Evolutionary conservation across 92 coral and sea anemone genomes (phyloP).

Genomic region (Phenganax subtilis): DNA sequence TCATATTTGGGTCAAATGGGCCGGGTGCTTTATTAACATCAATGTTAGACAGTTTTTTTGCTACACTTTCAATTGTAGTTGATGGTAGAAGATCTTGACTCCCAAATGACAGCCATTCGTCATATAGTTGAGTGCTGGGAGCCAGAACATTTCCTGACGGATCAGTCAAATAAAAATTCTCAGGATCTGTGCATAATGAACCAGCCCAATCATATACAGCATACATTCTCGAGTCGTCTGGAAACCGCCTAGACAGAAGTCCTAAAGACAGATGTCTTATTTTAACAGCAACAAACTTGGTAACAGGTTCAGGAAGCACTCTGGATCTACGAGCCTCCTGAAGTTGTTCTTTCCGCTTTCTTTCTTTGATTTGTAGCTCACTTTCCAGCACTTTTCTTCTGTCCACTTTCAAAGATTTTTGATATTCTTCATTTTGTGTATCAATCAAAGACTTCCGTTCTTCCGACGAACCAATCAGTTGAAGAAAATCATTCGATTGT

Average conservation of each 20-base stretch:
- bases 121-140: slow-evolving; percentile 14
- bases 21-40: too few species aligned
- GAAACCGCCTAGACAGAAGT: slow-evolving; percentile 34
- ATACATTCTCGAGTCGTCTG: slow-evolving; percentile 21
- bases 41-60: too few species aligned
- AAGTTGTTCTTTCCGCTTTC: slow-evolving; percentile 40
- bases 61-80: too few species aligned
- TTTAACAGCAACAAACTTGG: slow-evolving; percentile 38
- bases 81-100: too few species aligned
- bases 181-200: slow-evolving; percentile 42
- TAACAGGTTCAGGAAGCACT: slow-evolving; percentile 44
- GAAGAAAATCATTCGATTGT: not conserved
- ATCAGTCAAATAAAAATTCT: slow-evolving; percentile 38
- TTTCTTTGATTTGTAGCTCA: not conserved
- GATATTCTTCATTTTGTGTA: slow-evolving; percentile 41
- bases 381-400: slow-evolving; percentile 4
- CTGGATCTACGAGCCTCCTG: slow-evolving; percentile 45
- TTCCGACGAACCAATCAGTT: slow-evolving; percentile 38
- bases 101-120: not conserved
- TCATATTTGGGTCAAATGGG: too few species aligned
- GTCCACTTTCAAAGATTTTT: slow-evolving; percentile 14
- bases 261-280: slow-evolving; percentile 52
- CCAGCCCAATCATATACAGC: slow-evolving; percentile 61
- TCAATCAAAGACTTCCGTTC: slow-evolving; percentile 35
- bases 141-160: slow-evolving; percentile 30